Base-by-base conservation (phyloP, 1,140 invertebrate genomes). In the Hirudo medicinalis region DNA sequence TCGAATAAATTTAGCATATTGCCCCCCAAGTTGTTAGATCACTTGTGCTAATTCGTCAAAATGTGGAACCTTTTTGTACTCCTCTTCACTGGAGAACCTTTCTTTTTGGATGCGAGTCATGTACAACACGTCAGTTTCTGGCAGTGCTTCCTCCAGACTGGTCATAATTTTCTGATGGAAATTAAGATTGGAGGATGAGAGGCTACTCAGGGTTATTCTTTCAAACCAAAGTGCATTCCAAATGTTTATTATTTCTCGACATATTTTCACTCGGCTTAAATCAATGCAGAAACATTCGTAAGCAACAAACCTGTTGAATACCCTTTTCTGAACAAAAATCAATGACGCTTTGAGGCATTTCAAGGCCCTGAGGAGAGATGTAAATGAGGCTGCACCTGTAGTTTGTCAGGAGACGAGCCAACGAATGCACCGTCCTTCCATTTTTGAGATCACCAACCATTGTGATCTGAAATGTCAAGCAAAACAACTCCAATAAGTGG, bases 71-170 rank as follows among this genome's bases (percentile, higher is more conserved):
- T 89, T 85, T 70, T 93, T 84, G 81, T 97, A 99, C 77, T 96
- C 92, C 74, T 90, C 87, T 76, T 88, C 82, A 53, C 86, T 87
- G 0, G 83, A 77, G 82, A 99, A 99, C 75, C 96, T 85, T 83
- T 99, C 96, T 40, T 88, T 87, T 80, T 99, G 96, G 76, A 99
- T 97, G 74, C 96, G 85, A 0, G 96, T 99, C 89, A 98, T 94
- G 76, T 99, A 99, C 2, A 99, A 80, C 20, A 99, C 94, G 84
- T 99, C 96, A 8, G 94, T 96, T 70, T 93, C 91, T 0, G 88
- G 87, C 13, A 99, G 80, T 19, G 90, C 91, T 60, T 90, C 87
- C 80, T 97, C 90, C 57, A 99, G 82, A 22, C 80, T 85, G 2
- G 79, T 78, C 74, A 86, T 90, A 67, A 87, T 85, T 71, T 85